phyloP scores from a whole-genome alignment of 2,797 vertebrate species.

The Liasis olivaceus region DNA sequence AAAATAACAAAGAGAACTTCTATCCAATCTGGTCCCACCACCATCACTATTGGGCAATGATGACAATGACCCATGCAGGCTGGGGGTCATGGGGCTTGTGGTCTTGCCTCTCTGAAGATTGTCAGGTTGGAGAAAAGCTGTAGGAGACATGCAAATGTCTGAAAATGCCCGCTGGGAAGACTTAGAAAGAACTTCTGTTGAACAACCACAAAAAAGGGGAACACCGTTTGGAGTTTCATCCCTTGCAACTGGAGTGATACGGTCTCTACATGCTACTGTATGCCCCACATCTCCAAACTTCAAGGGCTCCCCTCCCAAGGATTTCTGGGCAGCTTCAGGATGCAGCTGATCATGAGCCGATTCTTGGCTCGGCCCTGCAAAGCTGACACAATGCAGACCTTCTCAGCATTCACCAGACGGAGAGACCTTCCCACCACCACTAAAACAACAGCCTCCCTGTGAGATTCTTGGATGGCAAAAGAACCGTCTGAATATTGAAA shows the following conservation, averaged over 20 bases:
- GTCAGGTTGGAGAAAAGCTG: background rate
- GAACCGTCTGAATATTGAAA: background rate
- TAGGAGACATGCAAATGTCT: background rate
- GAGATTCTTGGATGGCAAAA: background rate
- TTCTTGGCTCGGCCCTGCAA: background rate
- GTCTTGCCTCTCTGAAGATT: background rate
- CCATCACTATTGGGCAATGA: background rate
- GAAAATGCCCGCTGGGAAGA: no score
- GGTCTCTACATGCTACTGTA: background rate
- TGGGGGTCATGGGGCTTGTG: background rate
- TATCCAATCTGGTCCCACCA: background rate
- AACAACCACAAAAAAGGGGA: background rate
- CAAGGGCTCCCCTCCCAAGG: background rate
- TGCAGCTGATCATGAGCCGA: background rate
- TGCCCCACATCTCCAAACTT: background rate
- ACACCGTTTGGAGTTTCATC: background rate
- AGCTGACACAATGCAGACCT: background rate
- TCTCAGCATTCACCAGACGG: background rate
- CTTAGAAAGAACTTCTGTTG: background rate
- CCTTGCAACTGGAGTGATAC: background rate
- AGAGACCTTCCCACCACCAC: background rate
- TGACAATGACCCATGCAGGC: background rate
- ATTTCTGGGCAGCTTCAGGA: background rate
- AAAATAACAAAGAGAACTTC: background rate
- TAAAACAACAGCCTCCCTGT: constrained; percentile 10